Conservation (phyloP, 2,113 vertebrate genomes). For the Pituophis catenifer region DNA sequence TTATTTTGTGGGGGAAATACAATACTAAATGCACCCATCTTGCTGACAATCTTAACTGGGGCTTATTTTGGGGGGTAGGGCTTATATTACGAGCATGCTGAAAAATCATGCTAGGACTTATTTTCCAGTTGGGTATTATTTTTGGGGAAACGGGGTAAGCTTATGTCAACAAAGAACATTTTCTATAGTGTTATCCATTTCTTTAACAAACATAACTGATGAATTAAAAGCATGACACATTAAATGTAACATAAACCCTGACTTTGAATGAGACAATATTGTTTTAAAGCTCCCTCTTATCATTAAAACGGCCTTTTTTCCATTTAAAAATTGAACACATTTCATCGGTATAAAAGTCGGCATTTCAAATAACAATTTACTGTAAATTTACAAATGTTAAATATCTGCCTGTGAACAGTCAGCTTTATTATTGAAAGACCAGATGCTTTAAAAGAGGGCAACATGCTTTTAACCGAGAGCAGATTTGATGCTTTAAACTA, state of each 20-base stretch:
- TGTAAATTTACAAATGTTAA: not conserved
- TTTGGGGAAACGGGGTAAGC: not conserved
- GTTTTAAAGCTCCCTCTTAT: not conserved
- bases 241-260: constrained; percentile 1
- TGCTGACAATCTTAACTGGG: no score
- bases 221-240: not conserved
- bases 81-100: no score
- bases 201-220: constrained; percentile 1
- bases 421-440: not conserved
- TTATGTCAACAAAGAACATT: not conserved
- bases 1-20: no score
- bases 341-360: not conserved
- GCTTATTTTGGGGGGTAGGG: no score
- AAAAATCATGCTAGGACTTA: no score
- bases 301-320: not conserved
- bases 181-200: not conserved
- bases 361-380: not conserved
- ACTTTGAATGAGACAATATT: constrained; percentile 18
- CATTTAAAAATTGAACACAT: not conserved
- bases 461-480: not conserved
- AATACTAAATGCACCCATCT: no score
- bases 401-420: not conserved
- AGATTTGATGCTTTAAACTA: constrained; percentile 6
- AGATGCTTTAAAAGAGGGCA: not conserved
- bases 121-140: no score